Base-by-base conservation (phyloP, 2,113 vertebrate species). In the Fulica atra region DNA sequence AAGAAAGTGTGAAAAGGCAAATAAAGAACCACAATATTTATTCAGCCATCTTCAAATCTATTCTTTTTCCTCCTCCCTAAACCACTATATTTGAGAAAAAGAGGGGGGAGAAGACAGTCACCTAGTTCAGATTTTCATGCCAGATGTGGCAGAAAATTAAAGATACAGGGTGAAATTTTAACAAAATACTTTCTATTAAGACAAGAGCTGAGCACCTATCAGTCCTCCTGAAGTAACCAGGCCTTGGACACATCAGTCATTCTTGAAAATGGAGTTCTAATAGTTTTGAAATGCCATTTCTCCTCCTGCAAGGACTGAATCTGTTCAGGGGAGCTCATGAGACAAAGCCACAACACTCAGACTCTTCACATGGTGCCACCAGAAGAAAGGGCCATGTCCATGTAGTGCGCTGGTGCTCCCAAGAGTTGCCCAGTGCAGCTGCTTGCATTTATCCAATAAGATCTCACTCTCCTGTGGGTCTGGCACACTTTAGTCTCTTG, bases 321-420 rank as follows among this genome's bases (percentile, higher is more conserved):
- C 0, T 0, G 3, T 65, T 61, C 51, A 44, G 69, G 31, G 4
- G 13, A 73, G 17, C 24, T 65, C 31, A 24, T 38, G 40, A 35
- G 72, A 51, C 35, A 60, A 19, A 68, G 60, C 24, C 63, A 20
- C 78, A 14, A 10, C 25, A 5, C 17, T 68, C 8, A 9, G 29
- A 60, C 42, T 29, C 57, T 36, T 60, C 16, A 3, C 13, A 24
- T 7, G 1, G 19, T 57, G 7, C 16, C 3, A 15, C 29, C 11
- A 40, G 71, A 20, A 54, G 44, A n/a, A 83, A 44, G 17, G 35
- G 12, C 38, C 28, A 5, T 19, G n/a, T 40, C 21, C 28, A 3
- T 1, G 11, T 11, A 14, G 10, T 33, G 29, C 65, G 11, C 24
- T 26, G 1, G 2, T 23, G 17, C 86, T 74, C 13, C 54, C 44